Evolutionary conservation across 2,888 invertebrate species (phyloP).

Genomic region (Caenorhabditis wallacei): DNA sequence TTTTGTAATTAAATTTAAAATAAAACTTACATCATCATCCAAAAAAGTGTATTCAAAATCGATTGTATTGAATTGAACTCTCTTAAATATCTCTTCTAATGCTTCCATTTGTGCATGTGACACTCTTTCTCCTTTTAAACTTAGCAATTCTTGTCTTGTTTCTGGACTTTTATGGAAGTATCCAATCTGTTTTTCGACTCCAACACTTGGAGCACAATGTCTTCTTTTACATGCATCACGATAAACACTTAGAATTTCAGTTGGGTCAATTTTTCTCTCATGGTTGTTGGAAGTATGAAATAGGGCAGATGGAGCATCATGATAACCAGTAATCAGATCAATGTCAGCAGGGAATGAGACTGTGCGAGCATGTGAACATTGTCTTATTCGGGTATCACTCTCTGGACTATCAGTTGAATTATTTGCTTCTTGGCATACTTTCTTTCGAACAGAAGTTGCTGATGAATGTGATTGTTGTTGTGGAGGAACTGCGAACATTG

Average conservation of each 20-base stretch:
- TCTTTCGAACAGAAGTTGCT: slow-evolving; percentile 64
- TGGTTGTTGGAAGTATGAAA: slow-evolving; percentile 37
- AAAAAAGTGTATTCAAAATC: slow-evolving; percentile 88
- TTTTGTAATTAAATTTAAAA: background rate
- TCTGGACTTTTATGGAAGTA: slow-evolving; percentile 71
- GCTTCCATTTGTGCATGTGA: slow-evolving; percentile 89
- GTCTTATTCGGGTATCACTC: slow-evolving; percentile 55
- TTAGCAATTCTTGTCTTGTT: slow-evolving; percentile 72
- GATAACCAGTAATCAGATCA: slow-evolving; percentile 69
- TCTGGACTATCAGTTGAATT: slow-evolving; percentile 43
- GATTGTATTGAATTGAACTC: slow-evolving; percentile 88
- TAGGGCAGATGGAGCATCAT: slow-evolving; percentile 55
- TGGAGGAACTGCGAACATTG: slow-evolving; percentile 56
- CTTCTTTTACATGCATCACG: slow-evolving; percentile 76
- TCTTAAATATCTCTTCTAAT: slow-evolving; percentile 90
- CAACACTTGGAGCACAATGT: slow-evolving; percentile 83
- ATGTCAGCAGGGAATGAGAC: slow-evolving; percentile 72
- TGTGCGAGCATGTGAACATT: slow-evolving; percentile 73
- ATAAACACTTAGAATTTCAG: slow-evolving; percentile 88
- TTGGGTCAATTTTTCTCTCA: slow-evolving; percentile 48
- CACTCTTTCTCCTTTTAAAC: slow-evolving; percentile 86
- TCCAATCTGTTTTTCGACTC: slow-evolving; percentile 79
- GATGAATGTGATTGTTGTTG: slow-evolving; percentile 63
- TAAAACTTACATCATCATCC: slow-evolving; percentile 87
- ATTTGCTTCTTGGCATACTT: slow-evolving; percentile 58